Conservation (phyloP, 2,797 vertebrate genomes). For the Notolabrus celidotus region DNA sequence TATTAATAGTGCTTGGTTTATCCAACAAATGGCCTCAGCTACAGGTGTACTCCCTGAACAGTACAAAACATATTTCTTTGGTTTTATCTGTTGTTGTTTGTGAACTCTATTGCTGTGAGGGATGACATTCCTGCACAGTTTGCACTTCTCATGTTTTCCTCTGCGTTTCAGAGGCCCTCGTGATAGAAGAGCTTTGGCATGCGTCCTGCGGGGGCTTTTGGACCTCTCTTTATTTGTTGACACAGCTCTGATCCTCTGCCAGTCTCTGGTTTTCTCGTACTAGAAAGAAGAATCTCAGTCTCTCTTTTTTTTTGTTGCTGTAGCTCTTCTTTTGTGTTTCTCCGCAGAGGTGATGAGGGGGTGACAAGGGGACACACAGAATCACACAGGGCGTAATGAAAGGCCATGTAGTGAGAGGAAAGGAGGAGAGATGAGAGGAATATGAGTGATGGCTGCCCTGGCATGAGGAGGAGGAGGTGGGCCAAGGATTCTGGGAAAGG, state of each 20-base stretch:
- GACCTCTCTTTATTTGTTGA: conserved; percentile 77
- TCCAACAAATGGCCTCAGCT: conserved; percentile 14
- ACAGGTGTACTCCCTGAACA: conserved; percentile 56
- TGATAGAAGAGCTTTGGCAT: conserved; percentile 69
- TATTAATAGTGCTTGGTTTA: conserved; percentile 8
- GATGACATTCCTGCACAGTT: conserved; percentile 68
- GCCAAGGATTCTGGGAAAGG: conserved; percentile 53
- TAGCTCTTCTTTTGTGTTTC: conserved; percentile 41
- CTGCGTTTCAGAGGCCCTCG: conserved; percentile 53
- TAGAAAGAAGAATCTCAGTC: conserved; percentile 58
- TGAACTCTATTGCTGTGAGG: conserved; percentile 53
- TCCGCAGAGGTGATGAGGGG: conserved; percentile 40
- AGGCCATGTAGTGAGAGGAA: conserved; percentile 1
- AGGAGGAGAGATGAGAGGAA: conserved; percentile 32
- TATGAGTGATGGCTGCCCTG: conserved; percentile 49
- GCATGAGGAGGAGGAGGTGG: conserved; percentile 43
- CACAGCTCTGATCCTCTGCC: conserved; percentile 80
- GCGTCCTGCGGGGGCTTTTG: conserved; percentile 69
- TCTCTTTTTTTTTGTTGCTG: conserved; percentile 34
- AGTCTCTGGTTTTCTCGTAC: conserved; percentile 70
- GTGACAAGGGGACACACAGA: conserved; percentile 34
- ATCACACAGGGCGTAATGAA: conserved; percentile 30
- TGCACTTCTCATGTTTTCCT: conserved; percentile 57
- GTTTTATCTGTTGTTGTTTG: conserved; percentile 47
- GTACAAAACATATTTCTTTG: conserved; percentile 34